Conservation (phyloP, 64 coral and sea anemone genomes). For the Montipora capricornis region DNA sequence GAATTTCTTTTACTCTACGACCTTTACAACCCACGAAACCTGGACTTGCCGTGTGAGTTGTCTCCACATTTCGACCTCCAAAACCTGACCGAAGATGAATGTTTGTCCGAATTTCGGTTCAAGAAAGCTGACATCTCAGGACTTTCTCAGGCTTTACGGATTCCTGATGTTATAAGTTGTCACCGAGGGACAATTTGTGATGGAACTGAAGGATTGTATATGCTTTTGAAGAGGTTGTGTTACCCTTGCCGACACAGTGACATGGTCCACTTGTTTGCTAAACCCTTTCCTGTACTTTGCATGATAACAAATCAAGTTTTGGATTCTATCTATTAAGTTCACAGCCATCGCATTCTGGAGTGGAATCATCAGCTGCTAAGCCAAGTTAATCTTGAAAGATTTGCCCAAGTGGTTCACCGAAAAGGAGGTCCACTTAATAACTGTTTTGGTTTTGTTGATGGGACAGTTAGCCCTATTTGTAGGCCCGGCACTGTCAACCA, state of each 20-base stretch:
- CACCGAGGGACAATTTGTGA: constrained; percentile 56
- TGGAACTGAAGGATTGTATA: constrained; percentile 60
- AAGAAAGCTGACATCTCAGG: constrained; percentile 36
- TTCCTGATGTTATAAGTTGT: constrained; percentile 55
- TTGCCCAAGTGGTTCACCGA: constrained; percentile 6
- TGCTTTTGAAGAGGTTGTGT: constrained; percentile 48
- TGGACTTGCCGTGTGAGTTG: constrained; percentile 47
- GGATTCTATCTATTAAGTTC: constrained; percentile 49
- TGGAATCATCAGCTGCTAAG: constrained; percentile 62
- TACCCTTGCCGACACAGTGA: constrained; percentile 69
- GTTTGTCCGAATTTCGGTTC: constrained; percentile 55
- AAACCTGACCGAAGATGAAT: constrained; percentile 45
- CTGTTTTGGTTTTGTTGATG: too few relatives aligned
- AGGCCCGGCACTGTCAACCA: too few relatives aligned
- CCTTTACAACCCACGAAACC: constrained; percentile 51
- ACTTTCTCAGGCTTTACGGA: constrained; percentile 35
- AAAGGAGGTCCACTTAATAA: background rate
- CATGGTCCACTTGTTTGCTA: constrained; percentile 56
- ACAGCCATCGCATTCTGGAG: constrained; percentile 50
- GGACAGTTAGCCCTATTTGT: too few relatives aligned
- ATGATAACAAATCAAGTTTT: constrained; percentile 62
- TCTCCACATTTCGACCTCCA: constrained; percentile 52
- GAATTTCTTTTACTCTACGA: constrained; percentile 61
- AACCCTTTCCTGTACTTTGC: constrained; percentile 30
- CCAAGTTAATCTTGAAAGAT: constrained; percentile 43